Conservation (phyloP, 1,140 invertebrate species). For the Cotesia glomerata region DNA sequence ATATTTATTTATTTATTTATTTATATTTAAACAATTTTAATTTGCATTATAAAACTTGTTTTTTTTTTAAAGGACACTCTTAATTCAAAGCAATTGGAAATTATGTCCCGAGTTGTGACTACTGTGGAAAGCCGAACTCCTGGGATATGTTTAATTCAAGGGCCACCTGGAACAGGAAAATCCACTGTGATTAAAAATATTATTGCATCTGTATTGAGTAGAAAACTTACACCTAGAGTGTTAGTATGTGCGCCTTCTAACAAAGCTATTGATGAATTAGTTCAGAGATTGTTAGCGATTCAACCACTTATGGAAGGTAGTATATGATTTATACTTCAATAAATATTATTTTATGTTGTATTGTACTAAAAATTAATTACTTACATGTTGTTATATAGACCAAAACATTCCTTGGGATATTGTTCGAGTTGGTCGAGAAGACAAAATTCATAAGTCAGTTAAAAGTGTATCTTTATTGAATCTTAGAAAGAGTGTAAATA, state of each 20-base stretch:
- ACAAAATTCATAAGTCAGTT: conserved; percentile 1
- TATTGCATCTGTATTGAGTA: conserved; percentile 9
- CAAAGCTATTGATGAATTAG: conserved; percentile 6
- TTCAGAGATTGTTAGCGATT: neutral
- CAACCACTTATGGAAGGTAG: neutral
- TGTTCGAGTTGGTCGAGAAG: neutral
- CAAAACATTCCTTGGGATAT: neutral
- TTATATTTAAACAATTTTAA: neutral
- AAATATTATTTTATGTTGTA: neutral
- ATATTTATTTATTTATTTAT: neutral
- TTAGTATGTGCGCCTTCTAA: conserved; percentile 13
- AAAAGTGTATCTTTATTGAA: neutral
- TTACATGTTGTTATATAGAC: neutral
- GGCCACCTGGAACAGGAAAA: conserved; percentile 18
- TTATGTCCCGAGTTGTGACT: neutral
- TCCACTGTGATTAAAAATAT: conserved; percentile 21
- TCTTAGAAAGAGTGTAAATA: neutral
- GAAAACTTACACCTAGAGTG: conserved; percentile 17
- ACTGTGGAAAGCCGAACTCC: neutral
- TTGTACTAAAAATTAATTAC: neutral
- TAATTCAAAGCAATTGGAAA: neutral
- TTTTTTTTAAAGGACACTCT: neutral
- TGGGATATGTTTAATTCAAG: conserved; percentile 6
- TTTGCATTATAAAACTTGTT: neutral
- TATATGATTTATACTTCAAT: neutral